Evolutionary conservation across 2,888 invertebrate genomes (phyloP), one percentile per base, ranked within the genome.

Genomic region (Oligia strigilis): DNA sequence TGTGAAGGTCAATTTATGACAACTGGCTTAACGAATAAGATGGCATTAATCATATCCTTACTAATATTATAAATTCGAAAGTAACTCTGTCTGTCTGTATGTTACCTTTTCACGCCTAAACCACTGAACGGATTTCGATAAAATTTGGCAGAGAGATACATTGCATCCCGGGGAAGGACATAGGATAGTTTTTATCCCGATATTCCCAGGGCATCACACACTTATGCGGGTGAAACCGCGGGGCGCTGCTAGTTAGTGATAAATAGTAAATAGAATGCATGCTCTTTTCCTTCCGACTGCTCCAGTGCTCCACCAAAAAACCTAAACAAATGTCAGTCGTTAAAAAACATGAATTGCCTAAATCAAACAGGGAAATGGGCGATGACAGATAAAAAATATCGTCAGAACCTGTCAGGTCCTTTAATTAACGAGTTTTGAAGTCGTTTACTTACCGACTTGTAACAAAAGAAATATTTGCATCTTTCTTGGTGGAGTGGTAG

Each of bases 1-100:
- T 19, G 36, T 77, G 52, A 62, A 83, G 40, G 43, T 66, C 19
- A 60, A 67, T 55, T 55, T 83, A 75, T 65, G 52, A 40, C 65
- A 70, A 60, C 17, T 23, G 46, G 9, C 1, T 2, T 36, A 40
- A 36, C 13, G 17, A 43, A 40, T 29, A 36, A 43, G 5, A 55
- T 55, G 36, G 2, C 46, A 46, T 46, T 9, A 46, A 46, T 46
- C 46, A 9, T 46, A 46, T 46, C 40, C 5, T 5, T 40, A 40
- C 40, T 40, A 5, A 40, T 40, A 40, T 40, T 40, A 5, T 40
- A 40, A 40, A 40, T 40, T 40, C 5, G 40, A 40, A 40, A 40
- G 40, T 40, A 40, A 40, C 40, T 40, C 5, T 40, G 40, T 40
- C 4, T 40, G 40, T 40, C 4, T 40, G 40, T 40, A 4, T 40